Percentiles rank a stretch among this genome's conserved stretches.
Conservation (phyloP, 2,888 invertebrate species). For the Operophtera brumata region DNA sequence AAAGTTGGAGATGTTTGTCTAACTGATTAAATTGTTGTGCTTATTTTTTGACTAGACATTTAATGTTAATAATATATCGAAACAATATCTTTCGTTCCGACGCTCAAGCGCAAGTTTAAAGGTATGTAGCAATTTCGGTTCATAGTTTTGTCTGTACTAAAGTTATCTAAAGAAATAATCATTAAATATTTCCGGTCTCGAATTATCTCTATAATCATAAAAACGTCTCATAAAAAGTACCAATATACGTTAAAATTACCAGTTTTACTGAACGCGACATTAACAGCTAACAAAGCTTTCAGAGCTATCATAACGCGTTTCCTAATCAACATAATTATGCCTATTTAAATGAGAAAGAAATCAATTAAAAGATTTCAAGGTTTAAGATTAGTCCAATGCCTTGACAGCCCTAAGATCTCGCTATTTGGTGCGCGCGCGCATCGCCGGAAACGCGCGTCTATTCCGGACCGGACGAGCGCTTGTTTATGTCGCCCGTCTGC, state of each 20-base stretch:
- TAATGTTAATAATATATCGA: too few species aligned
- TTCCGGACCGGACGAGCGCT: slow-evolving; percentile 73
- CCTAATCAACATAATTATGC: slow-evolving; percentile 5
- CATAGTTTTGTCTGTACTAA: too few species aligned
- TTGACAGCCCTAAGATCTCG: slow-evolving; percentile 24
- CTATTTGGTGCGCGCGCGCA: slow-evolving; percentile 38
- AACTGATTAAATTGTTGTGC: too few species aligned
- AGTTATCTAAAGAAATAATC: background rate
- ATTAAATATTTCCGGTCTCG: slow-evolving; percentile 8
- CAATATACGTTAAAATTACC: background rate
- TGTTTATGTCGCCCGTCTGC: slow-evolving; percentile 71
- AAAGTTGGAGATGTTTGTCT: too few species aligned
- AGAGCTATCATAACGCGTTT: slow-evolving; percentile 1
- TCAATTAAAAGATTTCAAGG: background rate
- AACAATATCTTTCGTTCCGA: too few species aligned
- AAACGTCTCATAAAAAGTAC: slow-evolving; percentile 2
- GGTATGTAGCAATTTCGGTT: too few species aligned
- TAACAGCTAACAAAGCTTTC: slow-evolving; percentile 19
- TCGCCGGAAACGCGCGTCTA: slow-evolving; percentile 73
- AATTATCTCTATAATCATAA: background rate
- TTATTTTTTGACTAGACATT: too few species aligned
- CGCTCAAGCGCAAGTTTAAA: too few species aligned
- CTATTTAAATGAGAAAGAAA: background rate
- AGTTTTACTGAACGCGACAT: background rate
- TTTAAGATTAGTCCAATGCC: background rate